Conservation (phyloP, 2,797 vertebrate genomes). For the Echiichthys vipera region DNA sequence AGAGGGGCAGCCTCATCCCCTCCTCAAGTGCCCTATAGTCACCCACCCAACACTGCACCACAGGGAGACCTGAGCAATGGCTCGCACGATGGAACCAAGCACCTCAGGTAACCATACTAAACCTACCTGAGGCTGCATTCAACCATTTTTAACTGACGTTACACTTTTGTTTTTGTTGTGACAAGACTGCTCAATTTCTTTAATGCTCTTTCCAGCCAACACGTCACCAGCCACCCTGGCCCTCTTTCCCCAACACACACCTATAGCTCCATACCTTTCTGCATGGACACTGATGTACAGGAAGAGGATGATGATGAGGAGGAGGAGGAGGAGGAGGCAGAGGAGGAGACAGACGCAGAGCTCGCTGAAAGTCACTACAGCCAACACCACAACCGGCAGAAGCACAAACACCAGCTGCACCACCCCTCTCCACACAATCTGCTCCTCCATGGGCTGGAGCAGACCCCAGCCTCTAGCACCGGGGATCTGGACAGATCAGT, state of each 20-base stretch:
- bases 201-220: constrained; percentile 73
- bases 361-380: constrained; percentile 83
- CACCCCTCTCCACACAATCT: constrained; percentile 80
- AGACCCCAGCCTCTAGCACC: constrained; percentile 93
- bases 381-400: constrained; percentile 62
- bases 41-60: constrained; percentile 86
- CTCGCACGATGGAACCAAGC: constrained; percentile 86
- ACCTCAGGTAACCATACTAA: constrained; percentile 82
- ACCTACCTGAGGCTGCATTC: not conserved
- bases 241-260: constrained; percentile 90
- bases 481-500: constrained; percentile 94
- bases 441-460: constrained; percentile 89
- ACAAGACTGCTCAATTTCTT: not conserved
- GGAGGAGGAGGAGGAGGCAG: constrained; percentile 45
- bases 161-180: not conserved
- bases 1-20: constrained; percentile 91
- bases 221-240: constrained; percentile 84
- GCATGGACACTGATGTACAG: constrained; percentile 89
- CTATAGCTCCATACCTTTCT: constrained; percentile 90
- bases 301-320: constrained; percentile 82
- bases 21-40: constrained; percentile 88
- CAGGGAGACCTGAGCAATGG: constrained; percentile 87
- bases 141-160: not conserved
- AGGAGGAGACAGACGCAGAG: constrained; percentile 76
- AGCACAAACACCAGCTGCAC: constrained; percentile 77